Base-by-base conservation (phyloP, 1,140 invertebrate genomes). In the Plectus sambesii region DNA sequence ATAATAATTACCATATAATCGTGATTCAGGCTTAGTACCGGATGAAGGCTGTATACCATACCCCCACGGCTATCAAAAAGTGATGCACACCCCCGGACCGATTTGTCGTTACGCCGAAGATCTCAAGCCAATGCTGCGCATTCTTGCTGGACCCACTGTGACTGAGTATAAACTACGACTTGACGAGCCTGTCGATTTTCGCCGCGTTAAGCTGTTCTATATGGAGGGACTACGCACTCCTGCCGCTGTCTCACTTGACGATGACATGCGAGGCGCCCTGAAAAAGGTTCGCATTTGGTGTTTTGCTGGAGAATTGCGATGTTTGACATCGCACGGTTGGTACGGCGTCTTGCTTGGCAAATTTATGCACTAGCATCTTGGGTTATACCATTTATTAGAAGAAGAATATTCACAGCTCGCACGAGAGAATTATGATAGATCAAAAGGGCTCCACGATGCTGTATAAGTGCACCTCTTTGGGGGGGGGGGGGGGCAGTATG, bases 151-250 rank as follows among this genome's bases (percentile, higher is more conserved):
- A n/a, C 53, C 44, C 2, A 58, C 63, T 23, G 43, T 56, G 17
- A 53, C 55, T 1, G 40, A 61, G 25, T 56, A 38, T 17, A 37
- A 43, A 12, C 42, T 67, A 9, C 38, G 40, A 9, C 47, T 67
- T 12, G 47, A 52, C 9, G 42, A 61, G 30, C 66, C 51, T 12
- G 59, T 67, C 5, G 27, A 44, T 47, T 42, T 64, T 15, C 33
- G 42, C 15, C 60, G 55, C 12, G 15, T 65, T 1, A 37, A 54
- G 8, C 30, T 69, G 22, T 67, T 68, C 43, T 69, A 68, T 44
- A 68, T 68, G 64, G 52, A 60, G 29, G 64, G 57, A 9, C 40
- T 69, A 9, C 38, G 59, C n/a, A 40, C 27, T 23, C 29, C 42
- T 9, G 30, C 53, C n/a, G 38, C 48, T 25, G 30, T 42, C 19